These are phyloP conservation scores for Typhlichthys subterraneus DNA, from an alignment of 2,797 vertebrate genomes.

Conservation along the genomic window DNA sequence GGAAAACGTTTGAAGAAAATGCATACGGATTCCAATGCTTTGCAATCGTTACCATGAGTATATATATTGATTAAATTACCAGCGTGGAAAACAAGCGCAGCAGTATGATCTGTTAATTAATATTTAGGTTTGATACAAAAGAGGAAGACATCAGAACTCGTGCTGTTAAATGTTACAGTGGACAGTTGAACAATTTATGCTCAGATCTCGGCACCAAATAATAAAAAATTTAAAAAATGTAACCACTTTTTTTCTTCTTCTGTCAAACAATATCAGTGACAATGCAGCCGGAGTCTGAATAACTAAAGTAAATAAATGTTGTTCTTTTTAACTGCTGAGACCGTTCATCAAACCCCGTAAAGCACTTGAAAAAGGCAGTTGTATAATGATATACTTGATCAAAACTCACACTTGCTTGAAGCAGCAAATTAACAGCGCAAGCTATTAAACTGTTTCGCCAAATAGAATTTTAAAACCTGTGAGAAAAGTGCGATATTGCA, in stretches of 20 bases:
- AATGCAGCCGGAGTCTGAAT: constrained; percentile 38
- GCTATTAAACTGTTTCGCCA: constrained; percentile 70
- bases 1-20: constrained; percentile 40
- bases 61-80: constrained; percentile 36
- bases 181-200: constrained; percentile 30
- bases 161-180: constrained; percentile 27
- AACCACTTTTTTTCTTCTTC: neutral
- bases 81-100: constrained; percentile 24
- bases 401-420: constrained; percentile 69
- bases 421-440: constrained; percentile 72
- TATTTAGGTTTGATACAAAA: constrained; percentile 20
- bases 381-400: constrained; percentile 57
- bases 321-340: constrained; percentile 1
- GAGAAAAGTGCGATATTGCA: constrained; percentile 83
- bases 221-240: constrained; percentile 10
- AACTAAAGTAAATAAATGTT: constrained; percentile 12
- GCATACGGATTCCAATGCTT: constrained; percentile 36
- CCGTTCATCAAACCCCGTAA: constrained; percentile 58
- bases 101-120: constrained; percentile 29
- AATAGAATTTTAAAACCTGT: constrained; percentile 63
- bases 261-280: constrained; percentile 28
- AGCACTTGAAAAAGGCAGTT: constrained; percentile 75
- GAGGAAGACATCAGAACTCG: constrained; percentile 43
- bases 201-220: constrained; percentile 20
- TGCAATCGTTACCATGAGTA: constrained; percentile 29